Evolutionary conservation across 2,797 vertebrate genomes (phyloP).

Genomic region (Acanthis flammea): DNA sequence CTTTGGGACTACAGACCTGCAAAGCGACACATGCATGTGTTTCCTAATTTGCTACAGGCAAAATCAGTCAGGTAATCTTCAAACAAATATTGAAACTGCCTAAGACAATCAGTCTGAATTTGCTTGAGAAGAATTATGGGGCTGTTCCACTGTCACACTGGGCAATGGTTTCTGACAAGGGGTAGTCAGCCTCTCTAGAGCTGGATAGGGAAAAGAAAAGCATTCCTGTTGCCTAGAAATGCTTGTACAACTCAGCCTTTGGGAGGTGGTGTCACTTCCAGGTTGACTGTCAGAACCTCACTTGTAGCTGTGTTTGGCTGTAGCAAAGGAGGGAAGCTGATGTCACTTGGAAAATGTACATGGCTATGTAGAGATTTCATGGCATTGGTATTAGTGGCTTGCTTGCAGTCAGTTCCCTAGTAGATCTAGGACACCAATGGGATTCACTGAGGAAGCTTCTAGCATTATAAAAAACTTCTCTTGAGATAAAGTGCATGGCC

Average conservation of each 20-base stretch:
- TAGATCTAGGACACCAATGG: neutral
- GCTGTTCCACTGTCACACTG: neutral
- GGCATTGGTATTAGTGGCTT: neutral
- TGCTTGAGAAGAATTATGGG: neutral
- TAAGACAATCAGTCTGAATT: neutral
- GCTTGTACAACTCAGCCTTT: neutral
- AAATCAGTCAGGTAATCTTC: neutral
- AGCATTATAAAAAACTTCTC: neutral
- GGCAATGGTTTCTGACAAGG: neutral
- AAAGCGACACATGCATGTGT: neutral
- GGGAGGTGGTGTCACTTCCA: neutral
- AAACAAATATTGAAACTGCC: neutral
- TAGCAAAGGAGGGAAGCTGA: neutral
- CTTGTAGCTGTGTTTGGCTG: neutral
- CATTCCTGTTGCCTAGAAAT: neutral
- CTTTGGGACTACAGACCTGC: neutral
- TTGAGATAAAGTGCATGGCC: neutral
- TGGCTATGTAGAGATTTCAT: neutral
- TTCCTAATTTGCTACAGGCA: neutral
- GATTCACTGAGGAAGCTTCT: neutral
- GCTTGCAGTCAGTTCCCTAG: neutral
- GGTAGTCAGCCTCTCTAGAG: neutral
- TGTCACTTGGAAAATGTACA: neutral
- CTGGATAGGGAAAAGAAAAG: neutral
- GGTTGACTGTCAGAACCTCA: neutral